A percentile compares a stretch with the other conserved stretches of the same genome.
These are phyloP conservation scores for Leptobrachium ailaonicum DNA, from an alignment of 2,113 vertebrate genomes.

Conservation along the genomic window DNA sequence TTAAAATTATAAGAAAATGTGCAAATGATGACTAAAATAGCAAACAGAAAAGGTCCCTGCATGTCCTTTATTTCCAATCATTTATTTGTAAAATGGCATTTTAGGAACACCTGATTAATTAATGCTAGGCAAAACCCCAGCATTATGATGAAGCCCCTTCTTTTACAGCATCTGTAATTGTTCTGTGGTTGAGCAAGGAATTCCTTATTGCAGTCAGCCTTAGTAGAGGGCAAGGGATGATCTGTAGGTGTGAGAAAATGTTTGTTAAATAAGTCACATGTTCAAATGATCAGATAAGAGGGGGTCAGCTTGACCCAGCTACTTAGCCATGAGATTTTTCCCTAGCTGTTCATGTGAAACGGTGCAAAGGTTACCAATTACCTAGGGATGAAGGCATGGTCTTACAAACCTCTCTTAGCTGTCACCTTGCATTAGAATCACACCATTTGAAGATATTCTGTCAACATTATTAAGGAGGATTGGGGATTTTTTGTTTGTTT, in stretches of 20 bases:
- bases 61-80: too few relatives aligned
- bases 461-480: conserved; percentile 11
- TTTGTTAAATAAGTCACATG: conserved; percentile 62
- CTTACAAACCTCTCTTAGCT: conserved; percentile 75
- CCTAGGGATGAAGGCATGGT: conserved; percentile 81
- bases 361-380: conserved; percentile 89
- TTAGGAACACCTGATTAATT: too few relatives aligned
- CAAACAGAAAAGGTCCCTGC: too few relatives aligned
- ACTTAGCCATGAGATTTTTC: conserved; percentile 60
- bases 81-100: too few relatives aligned
- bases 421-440: conserved; percentile 81
- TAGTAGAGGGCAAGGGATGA: conserved; percentile 56
- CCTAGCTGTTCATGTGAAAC: conserved; percentile 66
- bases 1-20: too few relatives aligned
- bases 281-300: conserved; percentile 62
- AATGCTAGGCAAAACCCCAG: too few relatives aligned
- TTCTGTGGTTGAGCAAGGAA: too few relatives aligned
- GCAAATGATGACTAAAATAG: too few relatives aligned
- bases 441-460: conserved; percentile 69
- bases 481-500: neutral
- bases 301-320: conserved; percentile 62
- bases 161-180: too few relatives aligned
- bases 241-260: conserved; percentile 68
- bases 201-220: too few relatives aligned
- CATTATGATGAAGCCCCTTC: too few relatives aligned